Base-by-base conservation (phyloP, 1,140 invertebrate species). In the Zaprionus nigranus region DNA sequence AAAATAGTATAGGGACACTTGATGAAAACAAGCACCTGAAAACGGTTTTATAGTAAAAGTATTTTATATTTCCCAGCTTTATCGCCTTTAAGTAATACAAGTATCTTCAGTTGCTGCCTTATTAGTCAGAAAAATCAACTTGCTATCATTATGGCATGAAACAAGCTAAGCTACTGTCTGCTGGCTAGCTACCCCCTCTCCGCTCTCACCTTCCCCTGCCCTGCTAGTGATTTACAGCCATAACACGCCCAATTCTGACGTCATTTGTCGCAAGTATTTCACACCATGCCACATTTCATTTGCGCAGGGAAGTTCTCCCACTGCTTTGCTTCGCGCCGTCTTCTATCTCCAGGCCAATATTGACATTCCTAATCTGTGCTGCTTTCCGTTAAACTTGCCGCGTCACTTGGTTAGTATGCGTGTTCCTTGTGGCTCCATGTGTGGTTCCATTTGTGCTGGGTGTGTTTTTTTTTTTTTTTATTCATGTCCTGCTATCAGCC, bases 361-460 rank as follows among this genome's bases (percentile, higher is more conserved):
- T 88, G 84, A 88, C 84, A 88, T 88, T 88, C 84, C 78, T 88
- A 88, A 88, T 88, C 84, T 90, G 78, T 86, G 84, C 80, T 74
- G 65, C 69, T 56, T 66, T 74, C 85, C 85, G 84, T 79, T 84
- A 88, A 88, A 88, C 84, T 46, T 88, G 84, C 84, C 84, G 85
- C 88, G 84, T 88, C 84, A 88, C 85, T 88, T 84, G 74, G 84
- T 84, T 88, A 88, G 78, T 84, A 88, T 90, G 84, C 85, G 85
- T 88, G 84, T 46, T 46, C 40, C 40, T 9, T 88, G 81, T 84
- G 78, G 53, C 73, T 64, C 85, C 75, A 90, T 90, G 84, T 88
- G 85, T 84, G 78, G 70, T 46, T 54, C 40, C 85, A 90, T 88
- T 78, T 57, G 85, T 68, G 64, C 69, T 88, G 84, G 84, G 84